phyloP scores from a whole-genome alignment of 2,888 invertebrate species.

The Chalcosyrphus nemorum region DNA sequence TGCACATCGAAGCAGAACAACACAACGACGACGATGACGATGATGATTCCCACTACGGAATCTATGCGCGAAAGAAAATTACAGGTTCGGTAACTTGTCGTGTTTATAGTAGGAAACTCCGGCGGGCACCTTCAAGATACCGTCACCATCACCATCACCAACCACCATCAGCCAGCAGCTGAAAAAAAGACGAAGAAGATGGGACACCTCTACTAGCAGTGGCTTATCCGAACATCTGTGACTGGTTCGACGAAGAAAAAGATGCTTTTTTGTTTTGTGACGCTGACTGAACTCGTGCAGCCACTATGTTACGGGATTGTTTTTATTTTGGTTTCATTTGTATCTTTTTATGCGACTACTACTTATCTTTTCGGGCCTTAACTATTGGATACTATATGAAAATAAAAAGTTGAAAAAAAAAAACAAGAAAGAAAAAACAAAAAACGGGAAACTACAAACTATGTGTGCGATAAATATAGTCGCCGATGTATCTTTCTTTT shows the following conservation, averaged over 20 bases:
- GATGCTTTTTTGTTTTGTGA: conserved; percentile 61
- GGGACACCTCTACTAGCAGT: conserved; percentile 39
- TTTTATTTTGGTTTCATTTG: conserved; percentile 42
- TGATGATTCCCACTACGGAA: conserved; percentile 58
- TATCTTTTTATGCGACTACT: conserved; percentile 17
- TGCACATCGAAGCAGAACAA: conserved; percentile 67
- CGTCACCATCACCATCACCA: conserved; percentile 4
- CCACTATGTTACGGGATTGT: conserved; percentile 64
- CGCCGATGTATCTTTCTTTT: conserved; percentile 68
- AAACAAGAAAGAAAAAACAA: conserved; percentile 33
- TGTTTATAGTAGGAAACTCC: conserved; percentile 48
- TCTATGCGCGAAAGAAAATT: conserved; percentile 59
- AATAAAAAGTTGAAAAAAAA: conserved; percentile 24
- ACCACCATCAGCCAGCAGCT: no score
- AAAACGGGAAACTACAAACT: conserved; percentile 41
- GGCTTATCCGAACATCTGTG: conserved; percentile 59
- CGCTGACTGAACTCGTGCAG: conserved; percentile 56
- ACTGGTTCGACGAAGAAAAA: conserved; percentile 1
- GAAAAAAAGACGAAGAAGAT: conserved; percentile 56
- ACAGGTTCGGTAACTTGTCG: conserved; percentile 62
- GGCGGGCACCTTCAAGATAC: conserved; percentile 24
- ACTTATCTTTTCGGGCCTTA: conserved; percentile 31
- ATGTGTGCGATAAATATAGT: conserved; percentile 54
- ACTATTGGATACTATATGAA: background rate
- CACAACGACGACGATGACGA: no score